Conservation (phyloP, 23 tunicate genomes). For the Halocynthia aurantium region DNA sequence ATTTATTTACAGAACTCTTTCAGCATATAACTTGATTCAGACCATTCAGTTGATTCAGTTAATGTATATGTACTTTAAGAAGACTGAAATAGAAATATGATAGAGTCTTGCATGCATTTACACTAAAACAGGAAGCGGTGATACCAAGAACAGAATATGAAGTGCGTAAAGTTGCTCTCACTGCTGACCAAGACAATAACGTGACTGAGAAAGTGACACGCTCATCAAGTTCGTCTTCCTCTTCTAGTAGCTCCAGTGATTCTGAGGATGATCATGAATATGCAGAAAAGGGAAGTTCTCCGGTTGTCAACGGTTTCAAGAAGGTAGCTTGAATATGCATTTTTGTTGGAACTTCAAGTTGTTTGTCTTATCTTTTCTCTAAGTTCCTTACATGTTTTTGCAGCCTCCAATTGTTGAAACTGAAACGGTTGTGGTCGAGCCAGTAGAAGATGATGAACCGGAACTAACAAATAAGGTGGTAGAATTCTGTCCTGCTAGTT, state of each 20-base stretch:
- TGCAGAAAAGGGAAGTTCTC: not conserved
- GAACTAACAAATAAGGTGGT: conserved; percentile 62
- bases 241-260: not conserved
- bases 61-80: too few species aligned
- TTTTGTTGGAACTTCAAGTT: too few species aligned
- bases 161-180: conserved; percentile 65
- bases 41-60: not conserved
- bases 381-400: not conserved
- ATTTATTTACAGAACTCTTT: not conserved
- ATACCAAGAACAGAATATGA: conserved; percentile 75
- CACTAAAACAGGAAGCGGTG: conserved; percentile 33
- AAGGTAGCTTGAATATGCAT: not conserved
- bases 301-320: not conserved
- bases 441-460: conserved; percentile 57
- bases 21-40: not conserved
- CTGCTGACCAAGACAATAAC: conserved; percentile 33
- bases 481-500: not conserved
- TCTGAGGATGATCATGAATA: not conserved
- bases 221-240: not conserved
- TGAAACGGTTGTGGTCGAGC: conserved; percentile 54
- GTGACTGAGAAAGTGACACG: conserved; percentile 19
- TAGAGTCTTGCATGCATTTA: not conserved
- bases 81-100: not conserved
- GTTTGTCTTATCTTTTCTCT: not conserved
- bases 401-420: conserved; percentile 81